Evolutionary conservation across 2,797 vertebrate species (phyloP), one percentile per base, ranked within the genome.

Genomic region (Tolypeutes matacus): DNA sequence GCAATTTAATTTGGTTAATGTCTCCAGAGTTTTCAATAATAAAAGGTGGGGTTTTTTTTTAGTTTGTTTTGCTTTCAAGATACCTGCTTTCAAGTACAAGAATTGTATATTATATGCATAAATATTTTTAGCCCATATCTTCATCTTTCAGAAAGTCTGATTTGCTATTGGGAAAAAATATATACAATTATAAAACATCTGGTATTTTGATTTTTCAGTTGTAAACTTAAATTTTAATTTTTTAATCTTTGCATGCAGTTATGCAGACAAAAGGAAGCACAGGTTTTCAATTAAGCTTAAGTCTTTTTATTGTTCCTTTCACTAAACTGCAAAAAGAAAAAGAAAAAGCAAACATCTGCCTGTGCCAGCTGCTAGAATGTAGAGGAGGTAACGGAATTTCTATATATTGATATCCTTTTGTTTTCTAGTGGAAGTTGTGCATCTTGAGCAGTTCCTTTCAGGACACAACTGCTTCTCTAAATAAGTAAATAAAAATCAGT

Each of bases 111-210:
- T 39, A 39, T 7, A 39, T 7, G 7, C 39, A 39, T 39, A 39
- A 39, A 39, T 89, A 89, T 92, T 94, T 96, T 96, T 95, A 97
- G 75, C 36, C 49, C 29, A 10, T 70, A 75, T 91, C 42, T 34
- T 96, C 39, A 67, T 91, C 78, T 96, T 94, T 95, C 39, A 95
- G 39, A 86, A 86, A 86, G 15, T 89, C 39, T 90, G 58, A 25
- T 84, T 89, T 93, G 17, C 75, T 97, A 51, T 84, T 13, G 42
- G 49, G 95, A 96, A 96, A 77, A 83, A 58, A 89, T 96, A 95
- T 91, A 97, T 91, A 64, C 94, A 98, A 97, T 97, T 98, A 97
- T 94, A 89, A 96, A 89, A 76, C 96, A 97, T 97, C 96, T 98
- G 97, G 86, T 97, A 84, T 96, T 97, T 97, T 97, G 25, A 86